phyloP scores from a whole-genome alignment of 2,113 vertebrate species.

The Bubo scandiacus region DNA sequence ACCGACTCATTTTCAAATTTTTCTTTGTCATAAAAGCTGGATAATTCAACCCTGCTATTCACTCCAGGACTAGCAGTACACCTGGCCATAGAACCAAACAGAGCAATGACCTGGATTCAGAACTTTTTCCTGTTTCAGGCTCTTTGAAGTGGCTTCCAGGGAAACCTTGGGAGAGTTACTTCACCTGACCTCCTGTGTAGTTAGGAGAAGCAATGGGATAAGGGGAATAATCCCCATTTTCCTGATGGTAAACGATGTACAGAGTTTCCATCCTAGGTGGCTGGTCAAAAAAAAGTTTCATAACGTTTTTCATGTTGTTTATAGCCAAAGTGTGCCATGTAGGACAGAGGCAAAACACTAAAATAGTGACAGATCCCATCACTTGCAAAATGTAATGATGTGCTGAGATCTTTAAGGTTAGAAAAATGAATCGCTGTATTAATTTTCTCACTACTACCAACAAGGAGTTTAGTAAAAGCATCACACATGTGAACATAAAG shows the following conservation, averaged over 20 bases:
- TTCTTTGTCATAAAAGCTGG: background rate
- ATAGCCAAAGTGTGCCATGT: rapidly evolving
- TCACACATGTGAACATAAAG: background rate
- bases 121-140: background rate
- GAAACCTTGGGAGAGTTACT: background rate
- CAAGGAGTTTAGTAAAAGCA: background rate
- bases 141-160: background rate
- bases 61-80: background rate
- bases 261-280: background rate
- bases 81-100: background rate
- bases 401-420: background rate
- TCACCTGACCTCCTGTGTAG: background rate
- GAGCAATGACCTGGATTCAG: background rate
- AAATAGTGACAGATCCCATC: background rate
- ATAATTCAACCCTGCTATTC: background rate
- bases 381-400: background rate
- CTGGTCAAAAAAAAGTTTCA: background rate
- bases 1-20: background rate
- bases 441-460: background rate
- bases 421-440: background rate
- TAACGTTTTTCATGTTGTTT: rapidly evolving
- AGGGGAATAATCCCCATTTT: background rate
- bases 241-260: background rate
- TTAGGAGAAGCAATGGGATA: background rate
- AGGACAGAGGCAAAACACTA: background rate